These are phyloP conservation scores for Epinephelus coioides DNA, from an alignment of 2,797 vertebrate genomes.

Conservation along the genomic window DNA sequence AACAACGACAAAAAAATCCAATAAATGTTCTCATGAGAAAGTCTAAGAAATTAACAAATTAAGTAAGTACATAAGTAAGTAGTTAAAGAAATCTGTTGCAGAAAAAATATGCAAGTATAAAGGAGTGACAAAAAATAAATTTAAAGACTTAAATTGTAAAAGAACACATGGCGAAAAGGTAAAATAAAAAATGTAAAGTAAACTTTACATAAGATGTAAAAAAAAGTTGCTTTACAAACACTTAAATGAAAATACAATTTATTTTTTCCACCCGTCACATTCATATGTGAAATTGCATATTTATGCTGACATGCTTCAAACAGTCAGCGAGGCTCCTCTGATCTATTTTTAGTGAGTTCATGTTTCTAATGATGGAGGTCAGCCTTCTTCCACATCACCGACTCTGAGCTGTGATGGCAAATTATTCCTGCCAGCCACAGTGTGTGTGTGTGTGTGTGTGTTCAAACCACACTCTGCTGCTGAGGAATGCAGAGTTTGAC, in stretches of 20 bases:
- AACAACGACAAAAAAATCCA: too few relatives aligned
- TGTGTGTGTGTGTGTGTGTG: slow-evolving; percentile 19
- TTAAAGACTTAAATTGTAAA: too few relatives aligned
- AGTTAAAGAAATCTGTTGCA: too few relatives aligned
- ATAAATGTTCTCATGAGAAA: too few relatives aligned
- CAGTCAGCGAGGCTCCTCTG: neutral
- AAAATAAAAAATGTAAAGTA: too few relatives aligned
- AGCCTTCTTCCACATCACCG: slow-evolving; percentile 18
- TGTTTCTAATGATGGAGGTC: slow-evolving; percentile 25
- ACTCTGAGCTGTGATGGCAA: slow-evolving; percentile 9
- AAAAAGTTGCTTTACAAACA: too few relatives aligned
- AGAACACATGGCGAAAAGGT: too few relatives aligned
- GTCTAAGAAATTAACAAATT: too few relatives aligned
- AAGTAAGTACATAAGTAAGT: too few relatives aligned
- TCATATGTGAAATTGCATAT: neutral
- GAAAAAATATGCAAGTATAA: too few relatives aligned
- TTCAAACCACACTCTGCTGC: slow-evolving; percentile 13
- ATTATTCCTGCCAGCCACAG: slow-evolving; percentile 6
- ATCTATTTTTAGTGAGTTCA: slow-evolving; percentile 32
- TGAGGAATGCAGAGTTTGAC: slow-evolving; percentile 48
- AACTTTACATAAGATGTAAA: too few relatives aligned
- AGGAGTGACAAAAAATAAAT: neutral
- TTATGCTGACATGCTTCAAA: neutral
- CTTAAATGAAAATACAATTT: neutral
- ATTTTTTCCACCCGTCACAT: neutral